phyloP scores from a whole-genome alignment of 2,113 vertebrate species.

The Gadus chalcogrammus region DNA sequence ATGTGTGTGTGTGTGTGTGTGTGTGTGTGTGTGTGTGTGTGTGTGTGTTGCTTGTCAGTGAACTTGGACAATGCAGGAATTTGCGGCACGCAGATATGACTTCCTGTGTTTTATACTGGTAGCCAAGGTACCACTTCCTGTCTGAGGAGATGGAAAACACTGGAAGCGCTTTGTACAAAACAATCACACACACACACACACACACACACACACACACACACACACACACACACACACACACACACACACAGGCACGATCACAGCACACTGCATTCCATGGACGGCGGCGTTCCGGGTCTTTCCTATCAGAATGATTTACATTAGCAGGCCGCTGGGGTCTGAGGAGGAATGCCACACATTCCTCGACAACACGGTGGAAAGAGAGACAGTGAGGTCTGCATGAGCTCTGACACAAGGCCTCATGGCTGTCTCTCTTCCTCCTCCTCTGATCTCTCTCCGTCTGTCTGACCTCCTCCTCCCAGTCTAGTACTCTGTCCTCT shows the following conservation, averaged over 20 bases:
- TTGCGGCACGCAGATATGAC: conserved; percentile 57
- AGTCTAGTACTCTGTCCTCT: not conserved
- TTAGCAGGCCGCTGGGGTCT: too few species aligned
- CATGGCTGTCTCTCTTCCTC: not conserved
- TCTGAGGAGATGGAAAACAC: conserved; percentile 58
- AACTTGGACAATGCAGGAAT: conserved; percentile 67
- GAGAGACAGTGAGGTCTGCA: too few species aligned
- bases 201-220: conserved; percentile 2
- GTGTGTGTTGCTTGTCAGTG: conserved; percentile 34
- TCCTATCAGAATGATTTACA: too few species aligned
- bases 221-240: not conserved
- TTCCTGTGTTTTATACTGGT: conserved; percentile 74
- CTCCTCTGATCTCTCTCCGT: not conserved
- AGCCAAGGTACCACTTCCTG: conserved; percentile 74
- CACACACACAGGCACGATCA: not conserved
- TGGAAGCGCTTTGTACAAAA: not conserved
- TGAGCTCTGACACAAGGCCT: too few species aligned
- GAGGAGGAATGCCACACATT: too few species aligned
- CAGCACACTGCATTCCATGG: not conserved
- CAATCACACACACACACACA: conserved; percentile 8
- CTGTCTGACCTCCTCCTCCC: not conserved
- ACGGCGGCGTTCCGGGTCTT: too few species aligned
- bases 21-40: not conserved
- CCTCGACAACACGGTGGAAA: too few species aligned
- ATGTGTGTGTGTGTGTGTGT: too few species aligned